phyloP scores from a whole-genome alignment of 2,888 invertebrate species.

The Volucella inanis region DNA sequence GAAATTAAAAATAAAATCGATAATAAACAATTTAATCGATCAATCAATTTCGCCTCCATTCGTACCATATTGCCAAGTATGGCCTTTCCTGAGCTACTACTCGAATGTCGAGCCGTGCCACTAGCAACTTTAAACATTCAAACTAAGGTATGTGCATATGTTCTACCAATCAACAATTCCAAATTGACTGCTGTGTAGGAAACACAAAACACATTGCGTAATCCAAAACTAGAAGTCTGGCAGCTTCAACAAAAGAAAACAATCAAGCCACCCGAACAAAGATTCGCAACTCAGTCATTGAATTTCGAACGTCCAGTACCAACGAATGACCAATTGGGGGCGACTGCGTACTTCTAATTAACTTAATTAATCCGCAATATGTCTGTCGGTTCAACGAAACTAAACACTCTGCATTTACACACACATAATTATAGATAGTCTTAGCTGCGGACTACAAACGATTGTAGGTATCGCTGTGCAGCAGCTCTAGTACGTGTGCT shows the following conservation, averaged over 20 bases:
- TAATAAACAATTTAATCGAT: conserved; percentile 34
- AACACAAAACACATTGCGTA: conserved; percentile 50
- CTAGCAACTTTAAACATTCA: neutral
- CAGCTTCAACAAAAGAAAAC: conserved; percentile 1
- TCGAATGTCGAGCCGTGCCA: conserved; percentile 35
- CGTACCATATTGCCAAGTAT: conserved; percentile 30
- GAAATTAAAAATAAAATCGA: conserved; percentile 11
- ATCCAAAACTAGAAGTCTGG: conserved; percentile 9
- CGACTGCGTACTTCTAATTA: conserved; percentile 58
- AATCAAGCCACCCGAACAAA: conserved; percentile 3
- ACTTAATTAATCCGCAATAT: conserved; percentile 57
- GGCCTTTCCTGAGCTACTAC: conserved; percentile 3
- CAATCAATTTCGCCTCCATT: conserved; percentile 30
- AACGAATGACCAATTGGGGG: conserved; percentile 30
- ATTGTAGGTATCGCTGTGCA: conserved; percentile 18
- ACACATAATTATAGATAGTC: conserved; percentile 42
- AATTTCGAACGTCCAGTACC: conserved; percentile 23
- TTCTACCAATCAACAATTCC: conserved; percentile 25
- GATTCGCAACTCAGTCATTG: conserved; percentile 53
- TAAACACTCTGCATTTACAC: conserved; percentile 31
- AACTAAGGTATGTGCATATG: conserved; percentile 29
- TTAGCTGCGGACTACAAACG: neutral
- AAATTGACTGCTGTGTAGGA: conserved; percentile 6
- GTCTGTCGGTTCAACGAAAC: conserved; percentile 18
- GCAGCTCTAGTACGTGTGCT: conserved; percentile 27